phyloP scores from a whole-genome alignment of 2,888 invertebrate genomes.

The Microdon myrmicae region DNA sequence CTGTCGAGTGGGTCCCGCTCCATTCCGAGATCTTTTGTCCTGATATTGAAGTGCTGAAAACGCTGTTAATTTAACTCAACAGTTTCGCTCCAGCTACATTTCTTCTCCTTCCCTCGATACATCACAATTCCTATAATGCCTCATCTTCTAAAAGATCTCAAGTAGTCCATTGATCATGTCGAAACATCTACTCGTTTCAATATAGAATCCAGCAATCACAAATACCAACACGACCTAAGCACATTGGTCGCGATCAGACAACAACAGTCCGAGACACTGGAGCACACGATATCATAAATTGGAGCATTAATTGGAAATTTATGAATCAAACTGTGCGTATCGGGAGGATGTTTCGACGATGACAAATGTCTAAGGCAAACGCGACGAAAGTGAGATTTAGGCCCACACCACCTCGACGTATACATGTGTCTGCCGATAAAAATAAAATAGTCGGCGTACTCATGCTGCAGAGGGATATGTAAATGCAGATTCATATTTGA shows the following conservation, averaged over 20 bases:
- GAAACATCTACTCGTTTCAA: slow-evolving; percentile 11
- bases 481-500: no score
- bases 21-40: slow-evolving; percentile 30
- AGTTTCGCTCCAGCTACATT: slow-evolving; percentile 14
- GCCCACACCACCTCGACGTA: no score
- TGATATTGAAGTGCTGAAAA: slow-evolving; percentile 29
- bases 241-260: not conserved
- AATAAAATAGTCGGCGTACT: no score
- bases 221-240: not conserved
- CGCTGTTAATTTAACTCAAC: slow-evolving; percentile 26
- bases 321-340: slow-evolving; percentile 49
- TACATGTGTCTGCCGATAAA: no score
- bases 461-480: no score
- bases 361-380: slow-evolving; percentile 8
- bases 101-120: slow-evolving; percentile 2
- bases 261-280: slow-evolving; percentile 6
- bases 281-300: slow-evolving; percentile 42
- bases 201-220: slow-evolving; percentile 3
- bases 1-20: slow-evolving; percentile 24
- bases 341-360: slow-evolving; percentile 22
- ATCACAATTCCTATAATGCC: not conserved
- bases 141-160: slow-evolving; percentile 9
- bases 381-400: slow-evolving; percentile 11
- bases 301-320: slow-evolving; percentile 51
- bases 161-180: slow-evolving; percentile 43